Evolutionary conservation across 2,888 invertebrate species (phyloP), one percentile per base, ranked within the genome.

Genomic region (Rhimphoctona megacephalus): DNA sequence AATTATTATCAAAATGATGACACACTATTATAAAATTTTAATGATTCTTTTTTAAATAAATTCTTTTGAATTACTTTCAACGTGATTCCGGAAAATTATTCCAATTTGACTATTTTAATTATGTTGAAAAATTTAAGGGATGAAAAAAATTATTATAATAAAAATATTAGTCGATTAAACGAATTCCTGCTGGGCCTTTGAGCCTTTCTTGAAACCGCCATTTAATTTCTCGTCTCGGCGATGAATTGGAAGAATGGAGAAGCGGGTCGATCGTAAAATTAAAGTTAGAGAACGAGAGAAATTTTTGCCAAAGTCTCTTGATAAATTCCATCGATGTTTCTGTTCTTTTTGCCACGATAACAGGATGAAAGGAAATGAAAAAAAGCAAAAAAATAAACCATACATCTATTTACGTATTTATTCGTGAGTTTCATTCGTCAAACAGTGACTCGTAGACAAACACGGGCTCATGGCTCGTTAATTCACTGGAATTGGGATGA

Each of bases 381-480:
- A 49, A 5, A 19, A 19, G 17, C 2, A 19, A 17, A 49, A 46
- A 46, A 11, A 19, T 14, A 46, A 46, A 46, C 2, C 1, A 17
- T 61, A 17, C 61, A 30, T 39, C 54, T 67, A 78, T 78, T 74
- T 80, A 64, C 25, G 78, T 66, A 73, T 74, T 72, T 73, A 64
- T 82, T 73, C 76, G 19, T 69, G 14, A 67, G 69, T 30, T 72
- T 67, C 64, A 49, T 82, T 25, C 77, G 57, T 78, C 73, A 72
- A 73, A 83, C 81, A 64, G 73, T 66, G 67, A 81, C 70, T 66
- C 81, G 67, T 77, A 73, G 57, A 72, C 69, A 66, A 88, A 88
- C n/a, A n/a, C 80, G 83, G 67, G 83, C 87, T 88, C 87, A 79
- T 79, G 86, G 74, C 84, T 87, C 85, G 85, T 89, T 89, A 87